Percentiles rank a stretch among this genome's conserved stretches.
Conservation (phyloP, 2,888 invertebrate genomes). For the Psococerastis gibbosa region DNA sequence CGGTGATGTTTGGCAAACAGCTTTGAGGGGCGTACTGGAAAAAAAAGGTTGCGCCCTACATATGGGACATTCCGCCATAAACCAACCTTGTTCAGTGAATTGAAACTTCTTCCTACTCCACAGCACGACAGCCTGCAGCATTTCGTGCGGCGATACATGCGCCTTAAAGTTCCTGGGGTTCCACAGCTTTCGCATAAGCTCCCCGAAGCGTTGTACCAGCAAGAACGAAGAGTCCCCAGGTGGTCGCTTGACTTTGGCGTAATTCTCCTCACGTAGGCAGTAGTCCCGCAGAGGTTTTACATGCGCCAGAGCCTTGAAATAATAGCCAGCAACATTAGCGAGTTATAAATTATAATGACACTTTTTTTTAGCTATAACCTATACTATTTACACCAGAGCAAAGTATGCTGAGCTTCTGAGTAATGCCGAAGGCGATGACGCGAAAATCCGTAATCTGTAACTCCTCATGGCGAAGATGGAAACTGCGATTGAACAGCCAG, state of each 20-base stretch:
- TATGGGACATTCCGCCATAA: too few relatives aligned
- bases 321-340: too few relatives aligned
- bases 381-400: too few relatives aligned
- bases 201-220: slow-evolving; percentile 83
- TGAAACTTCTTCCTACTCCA: slow-evolving; percentile 96
- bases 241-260: slow-evolving; percentile 69
- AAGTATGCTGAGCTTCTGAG: too few relatives aligned
- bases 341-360: slow-evolving; percentile 2
- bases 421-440: too few relatives aligned
- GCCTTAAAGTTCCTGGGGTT: slow-evolving; percentile 98
- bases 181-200: slow-evolving; percentile 93
- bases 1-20: too few relatives aligned
- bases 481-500: too few relatives aligned
- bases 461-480: too few relatives aligned
- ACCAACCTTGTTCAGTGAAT: slow-evolving; percentile 86
- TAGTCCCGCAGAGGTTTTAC: slow-evolving; percentile 88
- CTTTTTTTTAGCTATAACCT: too few relatives aligned
- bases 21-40: too few relatives aligned
- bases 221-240: slow-evolving; percentile 89
- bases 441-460: too few relatives aligned
- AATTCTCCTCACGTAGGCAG: slow-evolving; percentile 86
- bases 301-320: slow-evolving; percentile 72
- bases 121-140: slow-evolving; percentile 94
- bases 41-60: too few relatives aligned
- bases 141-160: slow-evolving; percentile 99